phyloP scores from a whole-genome alignment of 2,797 vertebrate species.

The Mormyrops boulengeri region DNA sequence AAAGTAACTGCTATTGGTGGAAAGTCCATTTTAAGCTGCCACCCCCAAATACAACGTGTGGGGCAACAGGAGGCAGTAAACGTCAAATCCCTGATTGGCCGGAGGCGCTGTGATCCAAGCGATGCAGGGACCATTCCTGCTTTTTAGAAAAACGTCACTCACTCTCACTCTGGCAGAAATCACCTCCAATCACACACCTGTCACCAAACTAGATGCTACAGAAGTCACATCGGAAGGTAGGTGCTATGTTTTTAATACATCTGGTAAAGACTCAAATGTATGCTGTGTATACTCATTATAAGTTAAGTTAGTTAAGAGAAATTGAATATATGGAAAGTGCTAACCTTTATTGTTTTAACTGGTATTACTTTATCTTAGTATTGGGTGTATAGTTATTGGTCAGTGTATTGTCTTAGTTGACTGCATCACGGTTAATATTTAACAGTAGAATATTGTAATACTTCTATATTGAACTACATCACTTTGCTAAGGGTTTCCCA shows the following conservation, averaged over 20 bases:
- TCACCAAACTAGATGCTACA: background rate
- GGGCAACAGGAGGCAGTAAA: background rate
- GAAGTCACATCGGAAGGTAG: background rate
- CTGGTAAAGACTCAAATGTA: background rate
- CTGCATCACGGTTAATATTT: background rate
- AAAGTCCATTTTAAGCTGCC: background rate
- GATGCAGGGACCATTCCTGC: constrained; percentile 28
- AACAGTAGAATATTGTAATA: background rate
- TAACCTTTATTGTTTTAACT: background rate
- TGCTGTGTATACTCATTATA: background rate
- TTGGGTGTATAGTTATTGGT: background rate
- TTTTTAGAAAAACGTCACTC: constrained; percentile 42
- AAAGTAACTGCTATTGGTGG: background rate
- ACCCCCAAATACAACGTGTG: background rate
- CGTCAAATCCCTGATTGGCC: background rate
- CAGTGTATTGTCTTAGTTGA: background rate
- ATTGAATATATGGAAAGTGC: background rate
- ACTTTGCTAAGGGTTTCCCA: background rate
- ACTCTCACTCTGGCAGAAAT: background rate
- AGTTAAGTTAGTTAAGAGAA: background rate
- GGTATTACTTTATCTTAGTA: background rate
- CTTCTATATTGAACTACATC: background rate
- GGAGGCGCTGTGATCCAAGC: constrained; percentile 2
- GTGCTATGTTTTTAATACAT: background rate
- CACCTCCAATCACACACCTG: constrained; percentile 19